Evolutionary conservation across 1,140 invertebrate species (phyloP), one percentile per base, ranked within the genome.

Genomic region (Drosophila athabasca): DNA sequence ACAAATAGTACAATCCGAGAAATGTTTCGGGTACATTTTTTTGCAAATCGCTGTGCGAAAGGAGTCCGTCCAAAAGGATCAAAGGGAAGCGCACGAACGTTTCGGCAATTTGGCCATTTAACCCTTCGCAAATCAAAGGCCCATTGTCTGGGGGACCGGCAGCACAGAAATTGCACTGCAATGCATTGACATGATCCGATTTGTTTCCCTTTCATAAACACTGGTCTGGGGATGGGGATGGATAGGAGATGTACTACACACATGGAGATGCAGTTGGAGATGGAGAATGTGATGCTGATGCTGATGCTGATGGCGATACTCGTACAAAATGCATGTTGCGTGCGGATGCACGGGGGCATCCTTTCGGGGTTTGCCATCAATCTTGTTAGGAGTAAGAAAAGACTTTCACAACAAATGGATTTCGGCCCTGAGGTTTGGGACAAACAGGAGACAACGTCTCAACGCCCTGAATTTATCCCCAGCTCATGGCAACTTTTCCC

Each of bases 141-240:
- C 64, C 41, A 77, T 85, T 85, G 81, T 85, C 60, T 55, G 49
- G 60, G 41, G 45, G 52, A 61, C 31, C 19, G 55, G 48, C 22
- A 76, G n/a, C n/a, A 49, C 48, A 51, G 53, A 55, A 71, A 61
- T 65, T 57, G 74, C 73, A 82, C 54, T 73, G 60, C 19, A 50
- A 69, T 77, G 73, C 61, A 81, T 87, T 74, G 77, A 61, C 81
- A 62, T 81, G 75, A 85, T 85, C 81, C 81, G 81, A 85, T 85
- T 85, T 87, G 62, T 54, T 17, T 53, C 48, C 57, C 60, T 62
- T 74, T 74, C 67, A 69, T 13, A 39, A 13, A 13, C 4, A 39
- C 35, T 39, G 35, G 3, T 1, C 35, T 39, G 35, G 35, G 35
- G 35, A 39, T 39, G 35, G 35, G 35, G 35, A 39, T 5, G 24